Percentiles rank a stretch among this genome's conserved stretches.
Evolutionary conservation across 2,113 vertebrate species (phyloP).

Genomic region (Grallaria varia): DNA sequence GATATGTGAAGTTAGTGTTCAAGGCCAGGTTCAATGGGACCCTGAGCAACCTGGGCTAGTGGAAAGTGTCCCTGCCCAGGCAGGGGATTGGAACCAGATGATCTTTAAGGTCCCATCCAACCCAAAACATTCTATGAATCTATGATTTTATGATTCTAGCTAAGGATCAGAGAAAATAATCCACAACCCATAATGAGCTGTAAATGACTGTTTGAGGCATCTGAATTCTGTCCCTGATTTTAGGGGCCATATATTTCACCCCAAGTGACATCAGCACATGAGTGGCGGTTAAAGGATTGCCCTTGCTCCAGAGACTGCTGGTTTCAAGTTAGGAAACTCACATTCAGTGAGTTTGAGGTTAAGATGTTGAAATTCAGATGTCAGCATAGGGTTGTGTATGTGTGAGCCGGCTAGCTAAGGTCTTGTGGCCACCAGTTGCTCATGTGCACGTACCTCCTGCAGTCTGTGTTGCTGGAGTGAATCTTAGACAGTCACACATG

Average conservation of each 20-base stretch:
- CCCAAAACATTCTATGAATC: background rate
- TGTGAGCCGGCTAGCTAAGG: background rate
- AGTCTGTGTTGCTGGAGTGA: background rate
- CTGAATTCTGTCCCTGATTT: background rate
- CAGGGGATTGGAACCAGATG: background rate
- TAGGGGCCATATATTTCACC: background rate
- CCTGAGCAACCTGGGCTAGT: background rate
- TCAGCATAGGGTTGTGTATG: background rate
- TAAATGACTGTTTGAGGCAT: background rate
- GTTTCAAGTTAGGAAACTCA: background rate
- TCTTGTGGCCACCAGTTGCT: background rate
- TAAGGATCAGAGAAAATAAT: background rate
- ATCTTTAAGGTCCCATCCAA: background rate
- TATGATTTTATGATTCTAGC: background rate
- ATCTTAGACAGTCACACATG: background rate
- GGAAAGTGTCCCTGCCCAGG: no score
- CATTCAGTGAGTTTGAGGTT: background rate
- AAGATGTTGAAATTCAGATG: background rate
- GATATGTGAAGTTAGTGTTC: background rate
- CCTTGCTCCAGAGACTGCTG: background rate
- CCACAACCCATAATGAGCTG: background rate
- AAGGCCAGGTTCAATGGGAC: background rate
- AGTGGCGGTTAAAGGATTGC: background rate
- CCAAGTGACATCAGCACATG: background rate
- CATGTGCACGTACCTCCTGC: background rate